Conservation (phyloP, 2,888 invertebrate genomes). For the Drosophila pegasa region DNA sequence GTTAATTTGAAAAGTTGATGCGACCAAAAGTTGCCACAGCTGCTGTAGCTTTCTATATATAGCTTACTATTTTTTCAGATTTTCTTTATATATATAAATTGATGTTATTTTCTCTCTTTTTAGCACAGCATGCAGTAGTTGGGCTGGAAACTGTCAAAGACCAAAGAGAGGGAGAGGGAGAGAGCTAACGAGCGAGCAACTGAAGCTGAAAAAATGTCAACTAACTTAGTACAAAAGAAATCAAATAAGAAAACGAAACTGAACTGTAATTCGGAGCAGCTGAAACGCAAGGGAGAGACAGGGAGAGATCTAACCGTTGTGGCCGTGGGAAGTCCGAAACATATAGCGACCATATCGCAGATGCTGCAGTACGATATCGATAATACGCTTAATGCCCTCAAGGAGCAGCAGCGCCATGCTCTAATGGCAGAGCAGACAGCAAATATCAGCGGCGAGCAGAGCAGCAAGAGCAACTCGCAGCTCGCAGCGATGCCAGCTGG, state of each 20-base stretch:
- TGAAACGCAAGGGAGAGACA: too few relatives aligned
- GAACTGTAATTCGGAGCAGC: constrained; percentile 34
- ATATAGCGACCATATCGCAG: constrained; percentile 79
- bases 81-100: not conserved
- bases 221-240: constrained; percentile 71
- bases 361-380: constrained; percentile 85
- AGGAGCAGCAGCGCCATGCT: constrained; percentile 74
- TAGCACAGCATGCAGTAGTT: constrained; percentile 18
- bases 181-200: constrained; percentile 7
- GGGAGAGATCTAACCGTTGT: constrained; percentile 16
- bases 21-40: constrained; percentile 35
- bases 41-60: constrained; percentile 13
- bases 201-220: constrained; percentile 68
- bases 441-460: constrained; percentile 15
- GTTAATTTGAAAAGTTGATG: constrained; percentile 59
- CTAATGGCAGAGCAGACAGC: constrained; percentile 32
- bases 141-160: constrained; percentile 16
- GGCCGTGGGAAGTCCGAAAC: constrained; percentile 32
- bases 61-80: not conserved
- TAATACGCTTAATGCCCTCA: constrained; percentile 83
- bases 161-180: not conserved
- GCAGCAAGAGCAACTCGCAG: constrained; percentile 24
- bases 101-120: not conserved
- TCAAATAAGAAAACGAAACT: constrained; percentile 40
- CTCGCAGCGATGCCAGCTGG: constrained; percentile 38